Base-by-base conservation (phyloP, 2,888 invertebrate species). In the Branchellion lobata region DNA sequence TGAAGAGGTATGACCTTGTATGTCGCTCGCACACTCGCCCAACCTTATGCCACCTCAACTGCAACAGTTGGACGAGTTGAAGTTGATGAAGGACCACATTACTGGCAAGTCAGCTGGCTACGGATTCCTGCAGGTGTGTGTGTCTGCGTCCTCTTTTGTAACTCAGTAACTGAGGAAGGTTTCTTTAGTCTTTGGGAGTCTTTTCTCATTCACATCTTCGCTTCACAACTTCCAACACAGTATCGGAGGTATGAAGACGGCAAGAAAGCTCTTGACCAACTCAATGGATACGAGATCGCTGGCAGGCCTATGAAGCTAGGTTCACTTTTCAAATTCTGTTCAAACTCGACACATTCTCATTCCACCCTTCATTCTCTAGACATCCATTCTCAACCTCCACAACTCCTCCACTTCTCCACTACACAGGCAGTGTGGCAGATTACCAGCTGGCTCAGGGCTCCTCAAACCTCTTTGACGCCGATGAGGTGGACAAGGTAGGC, bases 231-330 rank as follows among this genome's bases (percentile, higher is more conserved):
- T 8, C n/a, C n/a, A 57, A 5, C 8, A 18, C 87, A 96, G 96
- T 99, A 95, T 89, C 94, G 94, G 85, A 94, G 96, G 89, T 93
- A 95, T 57, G 94, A 96, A 82, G 99, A 99, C 89, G 99, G 97
- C 0, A 97, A 97, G 86, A 95, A 97, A 88, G 98, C 99, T 1
- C 90, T 98, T 88, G 98, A 99, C 87, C 98, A 99, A 88, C 88
- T 99, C 83, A 99, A 99, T 88, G 98, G 99, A 5, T 99, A 99
- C 89, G 99, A 99, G 88, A 89, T 99, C 83, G 99, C 99, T 61
- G 98, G 98, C 0, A 91, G 96, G 83, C 96, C 97, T 0, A 99
- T 99, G 95, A 98, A 97, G 90, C 96, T 99, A 1, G 96, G 96
- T 61, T 40, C 40, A 8, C 95, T 96, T 88, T 97, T 87, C 61